Evolutionary conservation across 2,113 vertebrate species (phyloP).

Genomic region (Cyanoderma ruficeps): DNA sequence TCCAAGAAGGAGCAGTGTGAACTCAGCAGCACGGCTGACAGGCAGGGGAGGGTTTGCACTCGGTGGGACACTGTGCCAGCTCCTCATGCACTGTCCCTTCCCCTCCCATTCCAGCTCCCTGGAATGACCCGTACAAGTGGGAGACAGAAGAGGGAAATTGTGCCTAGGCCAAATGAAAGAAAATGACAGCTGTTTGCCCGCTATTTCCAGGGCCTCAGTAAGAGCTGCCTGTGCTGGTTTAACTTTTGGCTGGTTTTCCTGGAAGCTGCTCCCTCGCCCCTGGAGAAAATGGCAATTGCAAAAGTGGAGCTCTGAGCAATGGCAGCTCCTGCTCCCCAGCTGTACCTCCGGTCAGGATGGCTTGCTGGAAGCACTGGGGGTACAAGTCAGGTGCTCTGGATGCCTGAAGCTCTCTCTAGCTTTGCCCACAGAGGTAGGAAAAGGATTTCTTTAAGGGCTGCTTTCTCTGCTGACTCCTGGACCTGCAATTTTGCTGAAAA

Average conservation of each 20-base stretch:
- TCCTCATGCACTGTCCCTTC: not conserved
- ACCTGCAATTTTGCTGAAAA: not conserved
- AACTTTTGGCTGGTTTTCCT: constrained; percentile 37
- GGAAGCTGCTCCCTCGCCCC: constrained; percentile 18
- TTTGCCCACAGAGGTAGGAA: not conserved
- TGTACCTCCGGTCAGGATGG: not conserved
- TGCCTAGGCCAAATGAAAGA: not conserved
- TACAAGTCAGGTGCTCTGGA: not conserved
- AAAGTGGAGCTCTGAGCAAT: not conserved
- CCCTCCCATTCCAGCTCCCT: not conserved
- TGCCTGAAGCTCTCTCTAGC: not conserved
- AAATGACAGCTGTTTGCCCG: not conserved
- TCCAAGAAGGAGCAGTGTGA: not conserved
- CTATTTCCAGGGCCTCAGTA: not conserved
- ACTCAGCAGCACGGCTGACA: not conserved
- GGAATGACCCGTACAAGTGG: not conserved
- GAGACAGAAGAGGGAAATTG: not conserved
- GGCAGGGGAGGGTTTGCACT: not conserved
- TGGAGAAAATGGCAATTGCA: not conserved
- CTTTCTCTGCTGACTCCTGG: not conserved
- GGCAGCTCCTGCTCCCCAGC: not conserved
- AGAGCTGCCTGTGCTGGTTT: constrained; percentile 6
- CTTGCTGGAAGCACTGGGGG: not conserved
- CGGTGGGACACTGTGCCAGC: not conserved
- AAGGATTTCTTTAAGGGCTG: not conserved